A percentile compares a stretch with the other conserved stretches of the same genome.
Evolutionary conservation across 2,797 vertebrate genomes (phyloP).

Genomic region (Euphonia xanthogaster): DNA sequence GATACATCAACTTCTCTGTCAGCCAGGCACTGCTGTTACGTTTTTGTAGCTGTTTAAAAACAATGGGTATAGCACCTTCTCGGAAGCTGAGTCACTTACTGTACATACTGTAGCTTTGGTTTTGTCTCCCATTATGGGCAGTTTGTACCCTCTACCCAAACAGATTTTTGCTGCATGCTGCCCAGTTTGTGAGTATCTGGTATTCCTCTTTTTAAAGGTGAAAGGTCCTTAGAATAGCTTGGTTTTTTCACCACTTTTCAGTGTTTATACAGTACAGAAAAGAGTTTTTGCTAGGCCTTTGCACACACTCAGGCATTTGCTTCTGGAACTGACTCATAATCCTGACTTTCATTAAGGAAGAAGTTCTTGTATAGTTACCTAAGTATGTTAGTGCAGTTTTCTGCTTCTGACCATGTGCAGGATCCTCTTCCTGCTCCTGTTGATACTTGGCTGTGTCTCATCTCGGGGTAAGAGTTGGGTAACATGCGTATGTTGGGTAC

Average conservation of each 20-base stretch:
- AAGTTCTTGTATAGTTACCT: not conserved
- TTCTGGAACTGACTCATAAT: not conserved
- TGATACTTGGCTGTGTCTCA: not conserved
- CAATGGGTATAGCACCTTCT: not conserved
- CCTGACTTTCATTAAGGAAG: not conserved
- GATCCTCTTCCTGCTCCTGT: not conserved
- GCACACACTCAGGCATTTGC: not conserved
- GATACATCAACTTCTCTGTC: not conserved
- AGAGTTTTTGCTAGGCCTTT: not conserved
- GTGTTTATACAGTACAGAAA: not conserved
- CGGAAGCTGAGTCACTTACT: not conserved
- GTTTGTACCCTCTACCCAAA: not conserved
- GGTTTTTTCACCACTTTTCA: not conserved
- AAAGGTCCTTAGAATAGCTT: not conserved
- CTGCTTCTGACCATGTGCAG: not conserved
- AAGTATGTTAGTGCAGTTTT: not conserved
- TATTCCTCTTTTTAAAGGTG: not conserved
- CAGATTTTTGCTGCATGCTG: not conserved
- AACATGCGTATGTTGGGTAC: not conserved
- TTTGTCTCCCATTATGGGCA: not conserved
- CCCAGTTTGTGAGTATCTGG: not conserved
- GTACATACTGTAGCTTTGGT: not conserved
- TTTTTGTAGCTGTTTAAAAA: not conserved
- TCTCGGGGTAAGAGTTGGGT: not conserved
- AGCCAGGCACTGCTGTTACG: not conserved